Base-by-base conservation (phyloP, 2,797 vertebrate genomes). In the Sarcophilus harrisii region DNA sequence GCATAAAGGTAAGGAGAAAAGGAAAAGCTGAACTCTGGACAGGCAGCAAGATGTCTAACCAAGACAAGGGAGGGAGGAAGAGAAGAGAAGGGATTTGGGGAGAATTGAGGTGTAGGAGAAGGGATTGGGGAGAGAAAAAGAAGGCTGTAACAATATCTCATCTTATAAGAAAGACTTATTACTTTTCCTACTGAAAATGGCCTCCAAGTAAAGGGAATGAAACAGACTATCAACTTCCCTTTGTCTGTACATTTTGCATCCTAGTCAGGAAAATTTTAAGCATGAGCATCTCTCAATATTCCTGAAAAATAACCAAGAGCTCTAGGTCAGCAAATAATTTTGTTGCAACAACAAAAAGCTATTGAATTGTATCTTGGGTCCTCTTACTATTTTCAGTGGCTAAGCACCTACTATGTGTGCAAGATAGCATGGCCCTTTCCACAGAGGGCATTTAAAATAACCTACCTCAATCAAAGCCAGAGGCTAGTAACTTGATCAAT, bases 171-270 rank as follows among this genome's bases (percentile, higher is more conserved):
- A 93, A 93, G 81, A 94, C 95, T 90, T 62, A 92, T 62, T 73
- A 58, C 45, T 29, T 45, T 94, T 94, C 87, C 93, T 94, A 57
- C 13, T 8, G 90, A 95, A 90, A 96, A 90, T 5, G 55, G 93
- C 92, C 94, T 54, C 91, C 52, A 38, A 93, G 59, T 9, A 87
- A 0, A 87, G 21, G 10, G 73, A 87, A 49, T 49, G 73, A 87
- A 87, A 87, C 89, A 58, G 90, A 90, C 87, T 5, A 90, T 94
- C 73, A 90, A 58, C 11, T 94, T 92, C 96, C 96, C 96, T 97
- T 96, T 97, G 96, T 98, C 95, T 97, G 45, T 55, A 90, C 57
- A 94, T 57, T 95, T 60, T n/a, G 91, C 32, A 59, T 55, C 91
- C 18, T 52, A 81, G 93, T 90, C 93, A 96, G 87, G 90, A 60